These are phyloP conservation scores for Sitta carolinensis DNA, from an alignment of 2,797 vertebrate species.

Conservation along the genomic window DNA sequence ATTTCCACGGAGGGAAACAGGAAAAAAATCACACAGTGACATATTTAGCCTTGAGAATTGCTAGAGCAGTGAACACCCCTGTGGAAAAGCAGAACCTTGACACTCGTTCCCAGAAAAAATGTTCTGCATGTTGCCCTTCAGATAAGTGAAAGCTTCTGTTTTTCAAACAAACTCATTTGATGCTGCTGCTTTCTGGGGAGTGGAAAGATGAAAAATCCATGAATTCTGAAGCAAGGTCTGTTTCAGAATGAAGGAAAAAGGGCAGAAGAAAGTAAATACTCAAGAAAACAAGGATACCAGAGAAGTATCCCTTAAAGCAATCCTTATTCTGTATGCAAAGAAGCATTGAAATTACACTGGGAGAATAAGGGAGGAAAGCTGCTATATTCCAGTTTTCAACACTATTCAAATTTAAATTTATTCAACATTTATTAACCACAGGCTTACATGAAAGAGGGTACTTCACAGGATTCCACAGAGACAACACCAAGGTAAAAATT, in stretches of 20 bases:
- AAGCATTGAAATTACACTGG: not conserved
- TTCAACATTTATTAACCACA: slow-evolving; percentile 36
- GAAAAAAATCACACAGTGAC: not conserved
- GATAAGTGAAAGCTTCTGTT: not conserved
- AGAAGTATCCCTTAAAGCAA: slow-evolving; percentile 2
- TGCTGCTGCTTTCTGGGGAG: not conserved
- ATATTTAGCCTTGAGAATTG: not conserved
- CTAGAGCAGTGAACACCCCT: not conserved
- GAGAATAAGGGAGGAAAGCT: not conserved
- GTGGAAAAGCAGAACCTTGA: not conserved
- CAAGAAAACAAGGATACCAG: not conserved
- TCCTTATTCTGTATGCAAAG: slow-evolving; percentile 23
- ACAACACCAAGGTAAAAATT: slow-evolving; percentile 13
- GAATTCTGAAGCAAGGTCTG: not conserved
- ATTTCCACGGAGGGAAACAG: not conserved
- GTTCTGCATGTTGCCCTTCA: not conserved
- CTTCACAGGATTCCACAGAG: slow-evolving; percentile 13
- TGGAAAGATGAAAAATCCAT: not conserved
- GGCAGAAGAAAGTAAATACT: not conserved
- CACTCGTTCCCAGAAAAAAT: not conserved
- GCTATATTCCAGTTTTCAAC: not conserved
- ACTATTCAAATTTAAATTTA: slow-evolving; percentile 46
- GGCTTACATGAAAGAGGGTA: slow-evolving; percentile 42
- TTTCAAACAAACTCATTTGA: not conserved
- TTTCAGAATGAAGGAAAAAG: not conserved